Evolutionary conservation across 1,140 invertebrate genomes (phyloP), one percentile per base, ranked within the genome.

Genomic region (Hyles euphorbiae): DNA sequence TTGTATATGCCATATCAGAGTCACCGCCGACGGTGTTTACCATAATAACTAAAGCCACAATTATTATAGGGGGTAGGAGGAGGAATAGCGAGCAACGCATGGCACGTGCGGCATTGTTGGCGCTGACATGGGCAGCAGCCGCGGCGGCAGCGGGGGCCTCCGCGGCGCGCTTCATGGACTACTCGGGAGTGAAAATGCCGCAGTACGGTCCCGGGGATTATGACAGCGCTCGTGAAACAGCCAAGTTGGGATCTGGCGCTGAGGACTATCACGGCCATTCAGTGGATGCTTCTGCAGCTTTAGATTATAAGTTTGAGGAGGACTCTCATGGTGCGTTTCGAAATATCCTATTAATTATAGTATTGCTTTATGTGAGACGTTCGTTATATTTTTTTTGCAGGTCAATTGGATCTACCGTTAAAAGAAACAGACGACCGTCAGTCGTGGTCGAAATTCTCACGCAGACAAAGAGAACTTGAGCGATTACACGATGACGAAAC

Each of bases 301-400:
- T 71, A 8, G 80, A 83, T 58, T 82, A 83, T 48, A 80, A 76
- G 55, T 78, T 78, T 49, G 76, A 78, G 48, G 77, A 79, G 36
- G 72, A 78, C 32, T 33, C 8, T 34, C 7, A 48, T 48, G 45
- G 54, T 56, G 33, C 2, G 10, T 48, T 48, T 5, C 1, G 5
- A 48, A 22, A 22, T 22, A 22, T 22, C 22, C 22, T 22, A 1
- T 22, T 22, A 22, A 22, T 22, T 22, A 22, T 22, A 22, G 22
- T 22, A 22, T 22, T 22, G 22, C 22, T 22, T 22, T 22, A 22
- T 22, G 22, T 22, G 22, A 22, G 22, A 22, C 22, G 22, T 22
- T 22, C 22, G 2, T 22, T 22, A 22, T 22, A 22, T 22, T 22
- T 22, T 22, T 22, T 22, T 11, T 36, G 45, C 22, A 47, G 46